phyloP scores from a whole-genome alignment of 2,797 vertebrate genomes.

The Schizopygopsis malacanthus region DNA sequence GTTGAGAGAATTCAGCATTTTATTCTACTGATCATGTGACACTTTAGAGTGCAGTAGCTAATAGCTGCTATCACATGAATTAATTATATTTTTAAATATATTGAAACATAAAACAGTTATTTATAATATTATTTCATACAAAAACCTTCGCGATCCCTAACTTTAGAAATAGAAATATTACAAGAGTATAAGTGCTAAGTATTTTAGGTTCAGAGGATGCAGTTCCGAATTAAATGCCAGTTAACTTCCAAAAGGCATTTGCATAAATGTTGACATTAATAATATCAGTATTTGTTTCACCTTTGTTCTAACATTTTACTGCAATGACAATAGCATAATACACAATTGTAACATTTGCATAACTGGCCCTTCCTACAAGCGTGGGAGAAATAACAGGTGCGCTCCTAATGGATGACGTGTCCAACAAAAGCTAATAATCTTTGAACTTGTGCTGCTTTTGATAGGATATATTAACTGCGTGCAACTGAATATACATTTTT shows the following conservation, averaged over 20 bases:
- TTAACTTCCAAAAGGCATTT: neutral
- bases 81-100: neutral
- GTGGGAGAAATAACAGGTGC: conserved; percentile 42
- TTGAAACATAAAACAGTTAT: neutral
- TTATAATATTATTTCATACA: neutral
- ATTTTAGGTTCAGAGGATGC: neutral
- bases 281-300: neutral
- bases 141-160: neutral
- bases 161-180: neutral
- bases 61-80: neutral
- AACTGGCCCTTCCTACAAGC: neutral
- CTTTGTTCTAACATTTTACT: neutral
- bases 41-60: neutral
- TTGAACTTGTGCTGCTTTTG: neutral
- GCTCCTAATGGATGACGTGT: neutral
- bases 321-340: neutral
- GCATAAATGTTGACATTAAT: neutral
- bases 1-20: neutral
- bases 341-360: neutral
- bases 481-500: neutral
- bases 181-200: neutral
- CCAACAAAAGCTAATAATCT: neutral
- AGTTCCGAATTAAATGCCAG: neutral
- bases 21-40: neutral
- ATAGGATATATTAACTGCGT: neutral